Evolutionary conservation across 2,888 invertebrate genomes (phyloP).

Genomic region (Hirtodrosophila duncani): DNA sequence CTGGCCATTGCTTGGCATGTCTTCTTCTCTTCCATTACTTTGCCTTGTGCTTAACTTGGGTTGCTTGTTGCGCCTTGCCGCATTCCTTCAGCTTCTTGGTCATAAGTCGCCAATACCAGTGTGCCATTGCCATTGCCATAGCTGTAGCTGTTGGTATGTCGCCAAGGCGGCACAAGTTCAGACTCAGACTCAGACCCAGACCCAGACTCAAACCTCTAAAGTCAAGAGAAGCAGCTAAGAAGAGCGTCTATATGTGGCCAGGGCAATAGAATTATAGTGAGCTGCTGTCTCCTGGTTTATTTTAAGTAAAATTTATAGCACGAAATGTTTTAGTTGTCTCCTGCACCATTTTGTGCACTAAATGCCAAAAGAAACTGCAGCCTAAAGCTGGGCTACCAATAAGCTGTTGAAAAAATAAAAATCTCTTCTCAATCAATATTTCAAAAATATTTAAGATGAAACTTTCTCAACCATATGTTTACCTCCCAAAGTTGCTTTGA

Average conservation of each 20-base stretch:
- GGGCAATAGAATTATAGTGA: slow-evolving; percentile 59
- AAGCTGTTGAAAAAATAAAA: no score
- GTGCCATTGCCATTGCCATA: slow-evolving; percentile 8
- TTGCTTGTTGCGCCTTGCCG: slow-evolving; percentile 17
- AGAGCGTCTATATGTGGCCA: slow-evolving; percentile 2
- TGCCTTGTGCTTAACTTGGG: slow-evolving; percentile 53
- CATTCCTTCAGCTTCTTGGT: slow-evolving; percentile 24
- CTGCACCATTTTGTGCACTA: neutral
- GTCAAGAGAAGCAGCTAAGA: neutral
- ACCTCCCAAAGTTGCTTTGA: no score
- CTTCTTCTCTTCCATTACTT: slow-evolving; percentile 48
- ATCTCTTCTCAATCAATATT: no score
- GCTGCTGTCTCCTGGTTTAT: slow-evolving; percentile 50
- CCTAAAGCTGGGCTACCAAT: no score
- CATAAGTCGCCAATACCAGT: slow-evolving; percentile 21
- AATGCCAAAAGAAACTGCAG: slow-evolving; percentile 8
- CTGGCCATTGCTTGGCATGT: slow-evolving; percentile 46
- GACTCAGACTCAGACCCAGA: slow-evolving; percentile 12
- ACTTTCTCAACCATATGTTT: no score
- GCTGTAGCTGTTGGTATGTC: slow-evolving; percentile 19
- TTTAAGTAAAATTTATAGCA: slow-evolving; percentile 59
- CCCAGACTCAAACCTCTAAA: neutral
- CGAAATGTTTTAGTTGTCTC: slow-evolving; percentile 11
- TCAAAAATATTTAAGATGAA: no score
- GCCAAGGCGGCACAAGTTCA: slow-evolving; percentile 24